Conservation (phyloP, 2,113 vertebrate genomes). For the Callionymus lyra region DNA sequence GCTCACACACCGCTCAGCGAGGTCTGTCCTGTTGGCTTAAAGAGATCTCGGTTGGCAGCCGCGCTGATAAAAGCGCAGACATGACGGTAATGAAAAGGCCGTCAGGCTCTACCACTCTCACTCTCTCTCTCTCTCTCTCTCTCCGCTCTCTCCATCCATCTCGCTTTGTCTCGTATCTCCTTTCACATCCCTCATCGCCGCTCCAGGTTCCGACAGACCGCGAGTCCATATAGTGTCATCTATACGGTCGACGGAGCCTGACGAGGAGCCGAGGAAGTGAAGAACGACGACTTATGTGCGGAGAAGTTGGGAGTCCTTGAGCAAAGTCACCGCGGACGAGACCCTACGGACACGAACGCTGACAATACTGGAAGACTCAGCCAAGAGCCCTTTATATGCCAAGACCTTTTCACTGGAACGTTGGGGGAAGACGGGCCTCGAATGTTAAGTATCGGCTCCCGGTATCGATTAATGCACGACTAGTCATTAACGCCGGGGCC, state of each 20-base stretch:
- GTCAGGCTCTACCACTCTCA: slow-evolving; percentile 27
- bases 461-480: slow-evolving; percentile 27
- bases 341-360: slow-evolving; percentile 15
- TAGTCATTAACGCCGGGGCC: slow-evolving; percentile 26
- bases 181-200: slow-evolving; percentile 23
- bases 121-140: slow-evolving; percentile 29
- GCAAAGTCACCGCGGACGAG: slow-evolving; percentile 38
- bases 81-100: slow-evolving; percentile 44
- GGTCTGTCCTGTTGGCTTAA: slow-evolving; percentile 28
- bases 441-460: slow-evolving; percentile 34
- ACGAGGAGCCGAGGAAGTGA: slow-evolving; percentile 27
- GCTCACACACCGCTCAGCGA: slow-evolving; percentile 20
- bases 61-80: slow-evolving; percentile 51
- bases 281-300: slow-evolving; percentile 21
- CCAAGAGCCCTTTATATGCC: slow-evolving; percentile 12
- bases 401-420: slow-evolving; percentile 19
- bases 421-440: slow-evolving; percentile 19
- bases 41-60: slow-evolving; percentile 32
- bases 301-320: slow-evolving; percentile 43
- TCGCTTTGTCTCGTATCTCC: slow-evolving; percentile 22
- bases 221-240: slow-evolving; percentile 35
- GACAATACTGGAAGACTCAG: slow-evolving; percentile 17
- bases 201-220: slow-evolving; percentile 39
- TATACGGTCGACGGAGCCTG: slow-evolving; percentile 40
- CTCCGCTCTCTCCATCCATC: slow-evolving; percentile 31